phyloP scores from a whole-genome alignment of 2,113 vertebrate genomes.

The Irena cyanogastra region DNA sequence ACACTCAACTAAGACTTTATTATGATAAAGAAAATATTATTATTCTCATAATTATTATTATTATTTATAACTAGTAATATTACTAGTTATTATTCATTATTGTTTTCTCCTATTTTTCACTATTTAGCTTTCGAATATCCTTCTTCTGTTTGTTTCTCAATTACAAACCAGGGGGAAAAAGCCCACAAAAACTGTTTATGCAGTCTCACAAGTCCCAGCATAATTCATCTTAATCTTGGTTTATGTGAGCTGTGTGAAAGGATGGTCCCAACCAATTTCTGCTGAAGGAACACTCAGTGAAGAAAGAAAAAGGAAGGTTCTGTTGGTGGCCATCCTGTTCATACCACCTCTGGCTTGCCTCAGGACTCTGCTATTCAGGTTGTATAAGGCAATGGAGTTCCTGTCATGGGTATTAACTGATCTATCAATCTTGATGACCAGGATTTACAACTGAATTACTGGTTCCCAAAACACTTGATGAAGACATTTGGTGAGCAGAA shows the following conservation, averaged over 20 bases:
- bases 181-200: fast-evolving
- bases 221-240: background rate
- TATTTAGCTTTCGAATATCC: background rate
- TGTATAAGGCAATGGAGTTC: background rate
- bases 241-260: background rate
- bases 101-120: background rate
- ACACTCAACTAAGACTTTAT: background rate
- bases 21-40: background rate
- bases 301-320: background rate
- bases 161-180: background rate
- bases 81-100: background rate
- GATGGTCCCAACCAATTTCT: background rate
- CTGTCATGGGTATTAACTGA: background rate
- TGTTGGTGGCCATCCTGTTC: background rate
- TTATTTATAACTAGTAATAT: background rate
- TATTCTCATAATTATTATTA: background rate
- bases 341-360: background rate
- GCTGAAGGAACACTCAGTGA: background rate
- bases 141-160: background rate
- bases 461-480: background rate
- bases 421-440: background rate
- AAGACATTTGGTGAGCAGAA: background rate
- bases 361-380: background rate
- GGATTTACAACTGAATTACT: background rate
- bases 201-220: background rate